Evolutionary conservation across 2,113 vertebrate genomes (phyloP).

Genomic region (Mus pahari): DNA sequence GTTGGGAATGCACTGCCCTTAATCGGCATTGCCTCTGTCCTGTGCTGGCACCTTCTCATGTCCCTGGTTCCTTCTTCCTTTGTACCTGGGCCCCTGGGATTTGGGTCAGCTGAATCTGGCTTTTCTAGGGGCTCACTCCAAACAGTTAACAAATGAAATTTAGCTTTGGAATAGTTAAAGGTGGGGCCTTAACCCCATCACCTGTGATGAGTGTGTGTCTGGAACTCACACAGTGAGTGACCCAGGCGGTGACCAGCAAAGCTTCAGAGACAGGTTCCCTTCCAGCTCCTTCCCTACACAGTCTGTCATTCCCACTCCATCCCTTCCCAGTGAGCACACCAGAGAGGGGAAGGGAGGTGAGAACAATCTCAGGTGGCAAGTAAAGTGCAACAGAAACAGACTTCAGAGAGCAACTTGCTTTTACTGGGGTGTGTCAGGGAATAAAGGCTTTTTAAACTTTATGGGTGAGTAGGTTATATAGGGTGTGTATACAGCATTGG

Average conservation of each 20-base stretch:
- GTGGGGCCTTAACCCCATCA: background rate
- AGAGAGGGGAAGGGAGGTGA: no score
- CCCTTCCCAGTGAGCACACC: no score
- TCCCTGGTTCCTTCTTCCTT: background rate
- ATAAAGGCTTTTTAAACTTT: no score
- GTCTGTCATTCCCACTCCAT: no score
- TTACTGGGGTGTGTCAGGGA: no score
- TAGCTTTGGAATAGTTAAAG: background rate
- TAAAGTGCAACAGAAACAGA: no score
- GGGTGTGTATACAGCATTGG: no score
- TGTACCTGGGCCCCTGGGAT: background rate
- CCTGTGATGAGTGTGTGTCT: background rate
- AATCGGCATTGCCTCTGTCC: background rate
- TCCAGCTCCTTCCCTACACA: background rate
- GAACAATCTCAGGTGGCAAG: no score
- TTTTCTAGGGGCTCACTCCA: background rate
- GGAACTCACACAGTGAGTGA: background rate
- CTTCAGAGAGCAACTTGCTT: no score
- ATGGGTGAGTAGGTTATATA: no score
- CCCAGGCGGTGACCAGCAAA: background rate
- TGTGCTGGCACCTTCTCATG: background rate
- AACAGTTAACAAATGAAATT: background rate
- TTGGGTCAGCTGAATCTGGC: background rate
- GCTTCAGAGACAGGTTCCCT: background rate
- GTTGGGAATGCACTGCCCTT: background rate